A percentile compares a stretch with the other conserved stretches of the same genome.
phyloP scores from a whole-genome alignment of 92 coral and sea anemone species.

The Diadumene lineata region DNA sequence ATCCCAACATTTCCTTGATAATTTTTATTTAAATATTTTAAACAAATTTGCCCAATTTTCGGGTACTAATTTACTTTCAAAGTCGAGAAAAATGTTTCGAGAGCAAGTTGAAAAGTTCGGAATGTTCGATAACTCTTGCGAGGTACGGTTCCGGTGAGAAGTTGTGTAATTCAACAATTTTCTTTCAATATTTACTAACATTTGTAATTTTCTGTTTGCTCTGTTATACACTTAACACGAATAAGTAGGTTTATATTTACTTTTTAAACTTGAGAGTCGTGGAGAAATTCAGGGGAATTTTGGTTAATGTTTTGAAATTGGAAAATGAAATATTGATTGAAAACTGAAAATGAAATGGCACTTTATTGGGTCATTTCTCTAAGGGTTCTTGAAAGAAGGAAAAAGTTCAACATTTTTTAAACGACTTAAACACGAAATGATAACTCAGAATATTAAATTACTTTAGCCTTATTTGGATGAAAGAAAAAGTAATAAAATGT shows the following conservation, averaged over 20 bases:
- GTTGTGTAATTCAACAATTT: neutral
- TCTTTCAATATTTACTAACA: slow-evolving; percentile 5
- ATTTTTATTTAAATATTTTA: neutral
- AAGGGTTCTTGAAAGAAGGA: too few relatives aligned
- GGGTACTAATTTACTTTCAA: neutral
- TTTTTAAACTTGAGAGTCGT: neutral
- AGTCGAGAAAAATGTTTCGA: neutral
- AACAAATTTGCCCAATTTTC: neutral
- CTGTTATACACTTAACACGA: neutral
- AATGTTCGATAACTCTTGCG: neutral
- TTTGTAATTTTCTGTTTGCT: neutral
- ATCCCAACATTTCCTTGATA: neutral
- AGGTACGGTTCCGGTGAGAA: neutral
- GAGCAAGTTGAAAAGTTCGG: neutral
- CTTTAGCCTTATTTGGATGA: too few relatives aligned
- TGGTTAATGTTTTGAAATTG: neutral
- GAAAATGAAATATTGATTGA: neutral
- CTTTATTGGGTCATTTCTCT: slow-evolving; percentile 5
- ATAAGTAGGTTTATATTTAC: neutral
- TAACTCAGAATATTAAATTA: too few relatives aligned
- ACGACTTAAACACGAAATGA: too few relatives aligned
- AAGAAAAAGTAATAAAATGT: too few relatives aligned
- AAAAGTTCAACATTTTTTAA: too few relatives aligned
- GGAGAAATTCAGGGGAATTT: neutral
- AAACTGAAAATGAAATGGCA: neutral